Evolutionary conservation across 2,888 invertebrate genomes (phyloP).

Genomic region (Heliothis peltigera): DNA sequence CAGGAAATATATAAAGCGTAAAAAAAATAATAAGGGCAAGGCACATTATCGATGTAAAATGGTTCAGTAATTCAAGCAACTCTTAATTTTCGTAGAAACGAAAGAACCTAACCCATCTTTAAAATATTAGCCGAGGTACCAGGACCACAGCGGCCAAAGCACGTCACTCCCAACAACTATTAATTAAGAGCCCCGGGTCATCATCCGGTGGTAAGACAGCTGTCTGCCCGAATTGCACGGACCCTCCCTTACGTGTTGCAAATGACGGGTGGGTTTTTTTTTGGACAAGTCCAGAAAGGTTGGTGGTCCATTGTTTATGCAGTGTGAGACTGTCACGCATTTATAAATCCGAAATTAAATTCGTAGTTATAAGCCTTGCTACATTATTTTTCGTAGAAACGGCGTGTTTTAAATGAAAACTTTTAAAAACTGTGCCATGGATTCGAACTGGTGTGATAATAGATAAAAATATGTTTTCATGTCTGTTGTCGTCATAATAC

Average conservation of each 20-base stretch:
- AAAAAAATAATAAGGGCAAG: no score
- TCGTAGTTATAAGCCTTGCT: background rate
- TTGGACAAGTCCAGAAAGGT: slow-evolving; percentile 44
- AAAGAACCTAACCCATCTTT: slow-evolving; percentile 18
- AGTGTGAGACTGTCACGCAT: background rate
- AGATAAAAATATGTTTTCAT: no score
- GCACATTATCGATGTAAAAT: background rate
- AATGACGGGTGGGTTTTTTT: slow-evolving; percentile 77
- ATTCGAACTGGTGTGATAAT: no score
- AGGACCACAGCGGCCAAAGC: slow-evolving; percentile 59
- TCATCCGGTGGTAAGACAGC: slow-evolving; percentile 82
- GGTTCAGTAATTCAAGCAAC: background rate
- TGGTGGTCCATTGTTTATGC: slow-evolving; percentile 27
- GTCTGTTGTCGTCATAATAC: no score
- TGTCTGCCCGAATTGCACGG: slow-evolving; percentile 72
- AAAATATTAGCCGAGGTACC: slow-evolving; percentile 37
- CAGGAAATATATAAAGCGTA: no score
- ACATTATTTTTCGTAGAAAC: no score
- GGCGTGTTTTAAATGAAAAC: no score
- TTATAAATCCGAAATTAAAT: background rate
- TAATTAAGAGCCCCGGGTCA: slow-evolving; percentile 85
- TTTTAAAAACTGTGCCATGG: no score
- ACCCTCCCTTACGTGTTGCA: slow-evolving; percentile 64
- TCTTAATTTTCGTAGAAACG: slow-evolving; percentile 25
- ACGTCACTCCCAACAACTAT: slow-evolving; percentile 77